phyloP scores from a whole-genome alignment of 2,113 vertebrate species.

The Aegithalos caudatus region DNA sequence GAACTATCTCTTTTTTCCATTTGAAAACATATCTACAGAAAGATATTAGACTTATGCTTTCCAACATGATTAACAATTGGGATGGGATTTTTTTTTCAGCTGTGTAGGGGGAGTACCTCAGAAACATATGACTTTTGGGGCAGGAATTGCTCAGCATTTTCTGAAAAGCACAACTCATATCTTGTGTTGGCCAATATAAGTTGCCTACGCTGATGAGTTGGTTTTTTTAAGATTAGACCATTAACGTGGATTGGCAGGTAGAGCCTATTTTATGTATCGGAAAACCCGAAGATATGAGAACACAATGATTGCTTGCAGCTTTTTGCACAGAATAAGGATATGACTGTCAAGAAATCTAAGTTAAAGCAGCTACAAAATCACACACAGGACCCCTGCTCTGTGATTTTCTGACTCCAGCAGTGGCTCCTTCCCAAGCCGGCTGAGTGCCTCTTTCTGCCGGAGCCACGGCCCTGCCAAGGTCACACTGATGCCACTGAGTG shows the following conservation, averaged over 20 bases:
- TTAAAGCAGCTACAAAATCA: neutral
- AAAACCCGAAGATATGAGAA: neutral
- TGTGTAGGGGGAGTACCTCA: neutral
- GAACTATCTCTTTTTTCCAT: neutral
- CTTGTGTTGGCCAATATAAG: neutral
- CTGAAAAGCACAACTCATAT: neutral
- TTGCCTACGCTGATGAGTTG: neutral
- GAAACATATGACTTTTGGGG: neutral
- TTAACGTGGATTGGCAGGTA: neutral
- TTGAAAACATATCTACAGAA: neutral
- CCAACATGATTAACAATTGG: neutral
- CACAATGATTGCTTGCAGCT: neutral
- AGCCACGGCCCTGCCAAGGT: neutral
- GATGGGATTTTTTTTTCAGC: too few species aligned
- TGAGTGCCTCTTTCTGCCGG: neutral
- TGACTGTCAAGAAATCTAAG: neutral
- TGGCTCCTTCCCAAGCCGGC: neutral
- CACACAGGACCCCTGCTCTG: accelerated
- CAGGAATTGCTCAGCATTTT: neutral
- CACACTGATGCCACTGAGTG: neutral
- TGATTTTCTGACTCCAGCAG: neutral
- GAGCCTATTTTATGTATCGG: neutral
- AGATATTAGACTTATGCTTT: neutral
- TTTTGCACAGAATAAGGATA: neutral
- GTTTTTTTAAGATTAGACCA: neutral